Conservation (phyloP, 2,797 vertebrate species). For the Calcarius lapponicus region DNA sequence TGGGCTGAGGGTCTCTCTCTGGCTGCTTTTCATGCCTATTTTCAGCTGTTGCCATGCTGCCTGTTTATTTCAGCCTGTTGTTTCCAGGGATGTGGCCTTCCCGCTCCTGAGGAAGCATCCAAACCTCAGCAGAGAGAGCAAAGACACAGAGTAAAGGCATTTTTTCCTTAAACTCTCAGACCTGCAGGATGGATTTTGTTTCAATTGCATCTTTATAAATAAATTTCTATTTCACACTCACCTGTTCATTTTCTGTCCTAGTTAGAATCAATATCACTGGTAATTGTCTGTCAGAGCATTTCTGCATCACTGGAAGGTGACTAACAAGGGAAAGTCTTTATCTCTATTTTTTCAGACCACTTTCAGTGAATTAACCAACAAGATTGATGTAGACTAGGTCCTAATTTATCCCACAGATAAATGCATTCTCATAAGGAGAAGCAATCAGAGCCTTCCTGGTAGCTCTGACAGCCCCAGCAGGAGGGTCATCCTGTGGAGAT, state of each 20-base stretch:
- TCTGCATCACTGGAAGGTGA: constrained; percentile 3
- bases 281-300: constrained; percentile 28
- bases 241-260: constrained; percentile 35
- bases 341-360: neutral
- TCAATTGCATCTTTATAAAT: constrained; percentile 48
- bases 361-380: neutral
- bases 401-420: neutral
- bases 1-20: neutral
- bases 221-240: constrained; percentile 20
- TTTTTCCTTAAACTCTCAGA: neutral
- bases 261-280: constrained; percentile 26
- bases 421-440: neutral
- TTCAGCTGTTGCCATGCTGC: neutral
- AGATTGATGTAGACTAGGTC: neutral
- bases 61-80: neutral
- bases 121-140: neutral
- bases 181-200: constrained; percentile 8
- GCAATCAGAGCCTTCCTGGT: neutral
- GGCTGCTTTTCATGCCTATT: neutral
- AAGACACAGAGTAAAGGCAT: neutral
- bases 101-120: neutral
- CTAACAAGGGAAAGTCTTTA: constrained; percentile 4
- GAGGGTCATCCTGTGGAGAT: neutral
- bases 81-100: neutral
- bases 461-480: neutral